phyloP scores from a whole-genome alignment of 2,113 vertebrate genomes.

The Nematolebias whitei region DNA sequence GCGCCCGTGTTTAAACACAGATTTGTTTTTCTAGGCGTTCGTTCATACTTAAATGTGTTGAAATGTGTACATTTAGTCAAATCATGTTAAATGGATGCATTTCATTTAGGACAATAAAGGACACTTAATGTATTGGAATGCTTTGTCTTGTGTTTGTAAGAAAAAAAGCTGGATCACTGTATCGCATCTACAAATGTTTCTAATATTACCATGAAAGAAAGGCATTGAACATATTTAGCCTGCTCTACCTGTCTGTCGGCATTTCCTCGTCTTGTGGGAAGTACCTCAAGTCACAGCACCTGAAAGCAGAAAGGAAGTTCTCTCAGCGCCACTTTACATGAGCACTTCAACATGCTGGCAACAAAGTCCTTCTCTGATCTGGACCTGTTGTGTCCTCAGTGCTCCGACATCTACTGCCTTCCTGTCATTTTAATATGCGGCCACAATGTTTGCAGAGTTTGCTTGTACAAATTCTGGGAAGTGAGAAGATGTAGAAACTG shows the following conservation, averaged over 20 bases:
- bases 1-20: slow-evolving; percentile 34
- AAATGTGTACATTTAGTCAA: slow-evolving; percentile 57
- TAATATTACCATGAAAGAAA: background rate
- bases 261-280: slow-evolving; percentile 1
- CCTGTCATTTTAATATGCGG: slow-evolving; percentile 67
- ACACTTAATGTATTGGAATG: slow-evolving; percentile 13
- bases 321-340: background rate
- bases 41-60: slow-evolving; percentile 42
- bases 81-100: slow-evolving; percentile 36
- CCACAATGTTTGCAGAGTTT: slow-evolving; percentile 67
- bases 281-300: background rate
- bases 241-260: slow-evolving; percentile 52
- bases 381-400: slow-evolving; percentile 67
- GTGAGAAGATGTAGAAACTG: slow-evolving; percentile 61
- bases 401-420: slow-evolving; percentile 39
- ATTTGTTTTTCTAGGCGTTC: slow-evolving; percentile 49
- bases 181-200: background rate
- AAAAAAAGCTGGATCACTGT: background rate
- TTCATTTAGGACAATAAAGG: slow-evolving; percentile 60
- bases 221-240: slow-evolving; percentile 24
- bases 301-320: background rate
- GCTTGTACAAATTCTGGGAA: slow-evolving; percentile 70
- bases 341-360: slow-evolving; percentile 13
- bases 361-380: background rate
- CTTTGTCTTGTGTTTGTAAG: background rate